Percentiles rank a stretch among this genome's conserved stretches.
Evolutionary conservation across 2,797 vertebrate species (phyloP).

Genomic region (Pseudocheirus occidentalis): DNA sequence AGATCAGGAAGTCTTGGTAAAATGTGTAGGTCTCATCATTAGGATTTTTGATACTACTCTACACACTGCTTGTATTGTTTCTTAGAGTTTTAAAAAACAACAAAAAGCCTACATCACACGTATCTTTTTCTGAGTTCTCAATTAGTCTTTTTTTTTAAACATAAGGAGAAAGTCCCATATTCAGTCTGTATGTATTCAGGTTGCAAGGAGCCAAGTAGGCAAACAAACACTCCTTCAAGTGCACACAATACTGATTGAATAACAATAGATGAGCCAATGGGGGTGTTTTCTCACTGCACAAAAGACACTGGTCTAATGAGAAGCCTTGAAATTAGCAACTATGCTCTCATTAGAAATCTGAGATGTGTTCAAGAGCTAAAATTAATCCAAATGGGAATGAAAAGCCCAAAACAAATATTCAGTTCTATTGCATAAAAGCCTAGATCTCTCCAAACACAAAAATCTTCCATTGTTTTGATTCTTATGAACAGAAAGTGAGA

Average conservation of each 20-base stretch:
- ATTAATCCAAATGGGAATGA: not conserved
- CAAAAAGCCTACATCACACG: not conserved
- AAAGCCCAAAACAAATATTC: conserved; percentile 7
- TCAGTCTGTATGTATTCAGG: not conserved
- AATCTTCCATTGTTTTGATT: not conserved
- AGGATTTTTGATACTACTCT: not conserved
- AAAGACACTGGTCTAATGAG: not conserved
- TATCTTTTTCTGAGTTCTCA: not conserved
- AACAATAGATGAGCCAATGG: not conserved
- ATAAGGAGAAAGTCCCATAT: not conserved
- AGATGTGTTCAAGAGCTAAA: conserved; percentile 27
- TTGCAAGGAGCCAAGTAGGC: conserved; percentile 2
- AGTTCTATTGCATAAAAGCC: conserved; percentile 15
- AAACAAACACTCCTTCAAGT: not conserved
- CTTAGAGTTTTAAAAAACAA: conserved; percentile 20
- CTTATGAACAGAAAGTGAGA: conserved; percentile 11
- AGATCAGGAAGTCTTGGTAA: not conserved
- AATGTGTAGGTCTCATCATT: not conserved
- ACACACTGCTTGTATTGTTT: not conserved
- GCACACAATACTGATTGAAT: not conserved
- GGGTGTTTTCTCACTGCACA: not conserved
- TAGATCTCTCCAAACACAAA: not conserved
- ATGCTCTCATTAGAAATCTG: conserved; percentile 33
- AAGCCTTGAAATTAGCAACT: not conserved
- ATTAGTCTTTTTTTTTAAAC: not conserved